Evolutionary conservation across 2,797 vertebrate species (phyloP).

Genomic region (Prunella strophiata): DNA sequence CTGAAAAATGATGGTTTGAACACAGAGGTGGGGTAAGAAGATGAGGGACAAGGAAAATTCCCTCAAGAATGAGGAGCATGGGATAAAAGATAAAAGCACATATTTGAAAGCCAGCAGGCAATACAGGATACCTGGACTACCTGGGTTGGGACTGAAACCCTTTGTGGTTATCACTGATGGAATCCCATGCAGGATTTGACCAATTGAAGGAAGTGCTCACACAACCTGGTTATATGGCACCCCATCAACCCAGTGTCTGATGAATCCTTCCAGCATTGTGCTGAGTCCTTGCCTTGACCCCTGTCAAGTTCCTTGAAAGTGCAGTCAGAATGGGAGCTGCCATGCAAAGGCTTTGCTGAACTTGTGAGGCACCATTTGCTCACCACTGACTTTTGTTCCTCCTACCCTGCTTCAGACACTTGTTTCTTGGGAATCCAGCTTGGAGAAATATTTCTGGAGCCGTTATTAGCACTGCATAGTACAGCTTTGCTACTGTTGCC

Average conservation of each 20-base stretch:
- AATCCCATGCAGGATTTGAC: background rate
- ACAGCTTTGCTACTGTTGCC: background rate
- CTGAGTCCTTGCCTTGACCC: background rate
- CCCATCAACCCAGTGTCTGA: background rate
- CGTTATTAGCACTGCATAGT: background rate
- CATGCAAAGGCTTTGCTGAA: background rate
- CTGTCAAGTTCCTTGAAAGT: background rate
- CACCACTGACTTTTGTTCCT: background rate
- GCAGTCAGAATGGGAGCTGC: background rate
- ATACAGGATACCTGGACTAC: background rate
- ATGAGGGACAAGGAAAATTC: background rate
- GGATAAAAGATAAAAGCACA: background rate
- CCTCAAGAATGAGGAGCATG: background rate
- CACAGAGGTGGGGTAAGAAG: background rate
- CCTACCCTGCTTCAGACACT: background rate
- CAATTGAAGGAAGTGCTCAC: background rate
- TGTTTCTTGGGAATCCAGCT: background rate
- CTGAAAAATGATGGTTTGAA: background rate
- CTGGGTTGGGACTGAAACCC: background rate
- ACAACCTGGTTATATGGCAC: background rate
- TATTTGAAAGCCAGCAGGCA: background rate
- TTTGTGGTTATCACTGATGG: background rate
- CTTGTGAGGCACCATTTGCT: background rate
- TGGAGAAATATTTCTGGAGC: background rate
- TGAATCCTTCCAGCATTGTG: background rate